Conservation (phyloP, 2,797 vertebrate genomes). For the Eptatretus atami region DNA sequence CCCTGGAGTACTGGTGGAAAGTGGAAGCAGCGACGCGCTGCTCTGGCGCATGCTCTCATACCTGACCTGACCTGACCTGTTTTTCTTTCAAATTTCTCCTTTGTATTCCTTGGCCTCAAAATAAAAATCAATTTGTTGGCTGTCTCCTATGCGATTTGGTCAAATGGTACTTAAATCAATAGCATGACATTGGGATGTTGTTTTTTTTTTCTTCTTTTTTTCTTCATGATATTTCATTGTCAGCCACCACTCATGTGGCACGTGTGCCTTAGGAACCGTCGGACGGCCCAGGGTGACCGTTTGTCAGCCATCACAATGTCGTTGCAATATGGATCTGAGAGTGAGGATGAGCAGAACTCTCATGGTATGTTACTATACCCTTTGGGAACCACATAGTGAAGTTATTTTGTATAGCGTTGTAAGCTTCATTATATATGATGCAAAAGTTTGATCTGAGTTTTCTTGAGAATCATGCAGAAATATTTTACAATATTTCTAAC, state of each 20-base stretch:
- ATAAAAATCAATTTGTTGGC: conserved; percentile 19
- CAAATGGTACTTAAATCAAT: no score
- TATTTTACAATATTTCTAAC: no score
- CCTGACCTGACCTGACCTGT: background rate
- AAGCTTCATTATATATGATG: no score
- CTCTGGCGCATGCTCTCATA: no score
- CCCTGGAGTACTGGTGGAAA: no score
- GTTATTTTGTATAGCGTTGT: no score
- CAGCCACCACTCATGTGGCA: background rate
- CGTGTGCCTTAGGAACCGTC: conserved; percentile 34
- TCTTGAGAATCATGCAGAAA: no score
- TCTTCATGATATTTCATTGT: conserved; percentile 9
- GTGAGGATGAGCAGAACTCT: conserved; percentile 73
- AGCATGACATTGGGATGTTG: no score
- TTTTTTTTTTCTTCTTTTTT: background rate
- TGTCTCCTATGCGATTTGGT: conserved; percentile 11
- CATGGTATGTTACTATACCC: conserved; percentile 24
- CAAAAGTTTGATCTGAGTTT: no score
- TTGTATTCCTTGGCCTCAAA: conserved; percentile 21
- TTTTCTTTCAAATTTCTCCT: conserved; percentile 14
- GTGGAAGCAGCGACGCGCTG: no score
- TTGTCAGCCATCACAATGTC: conserved; percentile 84
- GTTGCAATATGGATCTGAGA: conserved; percentile 81
- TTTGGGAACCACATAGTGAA: background rate
- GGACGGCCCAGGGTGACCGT: conserved; percentile 53